These are phyloP conservation scores for Leuctra nigra DNA, from an alignment of 2,888 invertebrate species.

Conservation along the genomic window DNA sequence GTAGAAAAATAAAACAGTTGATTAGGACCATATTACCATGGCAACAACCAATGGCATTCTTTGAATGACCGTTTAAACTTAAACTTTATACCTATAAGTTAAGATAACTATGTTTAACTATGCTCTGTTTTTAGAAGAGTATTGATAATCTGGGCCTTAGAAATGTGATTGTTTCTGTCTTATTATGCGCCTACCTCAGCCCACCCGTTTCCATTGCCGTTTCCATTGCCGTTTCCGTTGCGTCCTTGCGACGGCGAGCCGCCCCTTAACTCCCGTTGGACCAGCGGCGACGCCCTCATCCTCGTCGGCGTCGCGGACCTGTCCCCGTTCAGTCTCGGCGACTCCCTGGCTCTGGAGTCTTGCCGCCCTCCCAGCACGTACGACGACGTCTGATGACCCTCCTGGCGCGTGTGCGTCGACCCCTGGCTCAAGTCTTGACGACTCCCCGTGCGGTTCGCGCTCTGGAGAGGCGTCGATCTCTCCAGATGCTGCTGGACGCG, in stretches of 20 bases:
- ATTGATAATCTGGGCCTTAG: too few relatives aligned
- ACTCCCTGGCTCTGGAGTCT: conserved; percentile 10
- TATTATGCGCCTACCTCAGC: conserved; percentile 32
- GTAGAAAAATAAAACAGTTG: too few relatives aligned
- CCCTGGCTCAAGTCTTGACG: conserved; percentile 2
- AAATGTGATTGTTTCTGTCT: too few relatives aligned
- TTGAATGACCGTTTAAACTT: too few relatives aligned
- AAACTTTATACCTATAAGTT: too few relatives aligned
- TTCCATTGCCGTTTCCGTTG: too few relatives aligned
- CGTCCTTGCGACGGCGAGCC: conserved; percentile 35
- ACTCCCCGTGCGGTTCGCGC: not conserved
- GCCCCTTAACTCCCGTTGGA: conserved; percentile 28
- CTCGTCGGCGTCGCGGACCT: not conserved
- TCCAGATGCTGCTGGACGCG: not conserved
- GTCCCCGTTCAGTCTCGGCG: not conserved
- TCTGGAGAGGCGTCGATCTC: conserved; percentile 5
- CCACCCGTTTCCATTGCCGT: conserved; percentile 30
- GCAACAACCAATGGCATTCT: too few relatives aligned
- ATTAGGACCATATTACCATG: too few relatives aligned
- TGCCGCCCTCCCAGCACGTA: too few relatives aligned
- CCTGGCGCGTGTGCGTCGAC: not conserved
- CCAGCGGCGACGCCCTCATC: not conserved
- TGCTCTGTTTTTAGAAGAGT: too few relatives aligned
- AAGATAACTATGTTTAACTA: too few relatives aligned
- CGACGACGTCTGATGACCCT: not conserved